Conservation (phyloP, 2,888 invertebrate genomes). For the Hyposoter didymator region DNA sequence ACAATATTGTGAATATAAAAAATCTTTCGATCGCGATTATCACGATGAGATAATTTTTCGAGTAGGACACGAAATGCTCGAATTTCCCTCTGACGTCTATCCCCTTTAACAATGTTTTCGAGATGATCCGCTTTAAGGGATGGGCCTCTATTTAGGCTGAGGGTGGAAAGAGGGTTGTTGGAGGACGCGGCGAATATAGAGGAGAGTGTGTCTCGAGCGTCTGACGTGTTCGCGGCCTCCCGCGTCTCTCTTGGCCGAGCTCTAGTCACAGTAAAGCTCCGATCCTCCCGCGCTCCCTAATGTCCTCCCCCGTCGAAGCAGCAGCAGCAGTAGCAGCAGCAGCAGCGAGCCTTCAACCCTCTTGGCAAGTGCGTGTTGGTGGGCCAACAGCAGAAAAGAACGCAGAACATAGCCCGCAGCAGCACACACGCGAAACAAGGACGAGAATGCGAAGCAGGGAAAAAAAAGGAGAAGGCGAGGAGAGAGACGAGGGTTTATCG, state of each 20-base stretch:
- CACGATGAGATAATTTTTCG: background rate
- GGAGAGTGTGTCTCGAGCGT: slow-evolving; percentile 46
- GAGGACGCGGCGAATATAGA: slow-evolving; percentile 49
- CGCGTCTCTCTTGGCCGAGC: background rate
- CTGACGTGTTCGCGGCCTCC: slow-evolving; percentile 42
- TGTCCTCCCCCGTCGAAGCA: slow-evolving; percentile 54
- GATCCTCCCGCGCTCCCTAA: slow-evolving; percentile 60
- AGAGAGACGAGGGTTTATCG: slow-evolving; percentile 79
- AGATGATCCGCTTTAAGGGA: slow-evolving; percentile 82
- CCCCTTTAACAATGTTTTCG: slow-evolving; percentile 84
- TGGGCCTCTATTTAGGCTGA: slow-evolving; percentile 83
- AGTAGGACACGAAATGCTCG: background rate
- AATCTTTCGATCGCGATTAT: no score
- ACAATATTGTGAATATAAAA: no score
- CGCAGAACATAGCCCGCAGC: slow-evolving; percentile 49
- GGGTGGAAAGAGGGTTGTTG: slow-evolving; percentile 56
- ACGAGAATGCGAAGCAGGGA: slow-evolving; percentile 67
- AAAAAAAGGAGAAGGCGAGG: slow-evolving; percentile 53
- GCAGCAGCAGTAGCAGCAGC: no score
- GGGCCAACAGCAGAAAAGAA: slow-evolving; percentile 45
- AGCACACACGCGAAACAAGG: slow-evolving; percentile 66
- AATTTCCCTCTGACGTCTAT: slow-evolving; percentile 63
- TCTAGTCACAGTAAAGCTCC: slow-evolving; percentile 73
- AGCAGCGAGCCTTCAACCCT: slow-evolving; percentile 51
- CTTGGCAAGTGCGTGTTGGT: slow-evolving; percentile 42